Percentiles rank a stretch among this genome's conserved stretches.
phyloP scores from a whole-genome alignment of 2,113 vertebrate species.

The rat (Rattus norvegicus) region DNA sequence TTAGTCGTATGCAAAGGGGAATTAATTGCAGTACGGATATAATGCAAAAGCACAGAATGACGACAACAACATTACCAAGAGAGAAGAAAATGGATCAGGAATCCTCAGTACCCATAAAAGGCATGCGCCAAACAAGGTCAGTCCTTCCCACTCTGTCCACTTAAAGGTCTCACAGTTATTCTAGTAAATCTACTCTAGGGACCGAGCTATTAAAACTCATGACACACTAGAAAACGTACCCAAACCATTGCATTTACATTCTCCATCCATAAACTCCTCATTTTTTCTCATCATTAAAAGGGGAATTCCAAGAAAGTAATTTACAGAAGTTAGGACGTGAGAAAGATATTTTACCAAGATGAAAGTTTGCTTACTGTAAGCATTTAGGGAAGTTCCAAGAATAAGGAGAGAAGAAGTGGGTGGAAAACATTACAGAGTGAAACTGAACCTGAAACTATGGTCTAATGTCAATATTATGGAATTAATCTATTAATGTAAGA shows the following conservation, averaged over 20 bases:
- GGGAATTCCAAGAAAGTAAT: neutral
- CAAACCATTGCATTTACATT: neutral
- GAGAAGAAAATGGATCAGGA: no score
- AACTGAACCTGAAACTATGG: neutral
- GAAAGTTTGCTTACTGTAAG: neutral
- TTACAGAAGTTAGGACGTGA: neutral
- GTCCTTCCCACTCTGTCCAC: neutral
- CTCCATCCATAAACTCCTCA: no score
- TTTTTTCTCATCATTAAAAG: neutral
- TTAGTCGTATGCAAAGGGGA: no score
- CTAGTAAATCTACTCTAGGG: neutral
- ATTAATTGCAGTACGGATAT: no score
- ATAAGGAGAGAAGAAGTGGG: neutral
- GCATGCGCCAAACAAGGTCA: no score
- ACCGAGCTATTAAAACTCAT: neutral
- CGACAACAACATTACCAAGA: no score
- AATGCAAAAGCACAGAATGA: no score
- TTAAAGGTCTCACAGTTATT: neutral
- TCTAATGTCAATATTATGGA: neutral
- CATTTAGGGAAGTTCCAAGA: neutral
- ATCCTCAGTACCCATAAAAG: no score
- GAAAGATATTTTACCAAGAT: neutral
- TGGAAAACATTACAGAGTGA: neutral
- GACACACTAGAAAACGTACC: neutral
- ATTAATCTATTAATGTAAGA: neutral